Evolutionary conservation across 2,888 invertebrate genomes (phyloP).

Genomic region (Macaria liturata): DNA sequence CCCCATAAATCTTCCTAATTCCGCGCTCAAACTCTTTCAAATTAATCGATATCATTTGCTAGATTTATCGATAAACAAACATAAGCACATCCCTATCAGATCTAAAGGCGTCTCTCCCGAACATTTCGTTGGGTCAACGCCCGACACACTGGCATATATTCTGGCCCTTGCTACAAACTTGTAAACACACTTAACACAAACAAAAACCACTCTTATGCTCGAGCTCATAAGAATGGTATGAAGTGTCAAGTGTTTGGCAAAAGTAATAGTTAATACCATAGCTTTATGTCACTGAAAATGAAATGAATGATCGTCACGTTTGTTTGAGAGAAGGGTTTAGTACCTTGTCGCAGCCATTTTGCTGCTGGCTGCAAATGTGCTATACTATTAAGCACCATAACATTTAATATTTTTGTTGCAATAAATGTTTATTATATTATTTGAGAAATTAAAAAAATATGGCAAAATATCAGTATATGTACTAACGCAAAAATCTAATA

Average conservation of each 20-base stretch:
- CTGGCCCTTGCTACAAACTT: conserved; percentile 35
- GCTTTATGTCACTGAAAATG: conserved; percentile 30
- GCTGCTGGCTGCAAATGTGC: too few species aligned
- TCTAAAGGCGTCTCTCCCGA: conserved; percentile 60
- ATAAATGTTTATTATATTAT: too few species aligned
- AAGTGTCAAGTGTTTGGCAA: conserved; percentile 5
- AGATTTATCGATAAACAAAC: conserved; percentile 13
- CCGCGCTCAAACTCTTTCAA: conserved; percentile 1
- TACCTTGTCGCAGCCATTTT: conserved; percentile 25
- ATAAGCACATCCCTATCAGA: conserved; percentile 43
- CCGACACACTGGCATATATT: conserved; percentile 77
- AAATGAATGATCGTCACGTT: conserved; percentile 32
- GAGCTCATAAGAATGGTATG: conserved; percentile 2
- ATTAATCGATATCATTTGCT: too few species aligned
- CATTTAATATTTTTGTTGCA: too few species aligned
- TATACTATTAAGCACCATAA: too few species aligned
- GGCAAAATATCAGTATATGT: too few species aligned
- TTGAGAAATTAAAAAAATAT: too few species aligned
- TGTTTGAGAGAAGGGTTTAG: conserved; percentile 27
- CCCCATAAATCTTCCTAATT: conserved; percentile 4
- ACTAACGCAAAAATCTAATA: too few species aligned
- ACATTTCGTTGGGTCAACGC: conserved; percentile 65
- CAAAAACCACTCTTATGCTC: conserved; percentile 31
- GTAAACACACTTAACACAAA: conserved; percentile 3
- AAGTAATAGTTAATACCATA: conserved; percentile 23